These are phyloP conservation scores for Notothenia rossii DNA, from an alignment of 2,113 vertebrate species.

Conservation along the genomic window DNA sequence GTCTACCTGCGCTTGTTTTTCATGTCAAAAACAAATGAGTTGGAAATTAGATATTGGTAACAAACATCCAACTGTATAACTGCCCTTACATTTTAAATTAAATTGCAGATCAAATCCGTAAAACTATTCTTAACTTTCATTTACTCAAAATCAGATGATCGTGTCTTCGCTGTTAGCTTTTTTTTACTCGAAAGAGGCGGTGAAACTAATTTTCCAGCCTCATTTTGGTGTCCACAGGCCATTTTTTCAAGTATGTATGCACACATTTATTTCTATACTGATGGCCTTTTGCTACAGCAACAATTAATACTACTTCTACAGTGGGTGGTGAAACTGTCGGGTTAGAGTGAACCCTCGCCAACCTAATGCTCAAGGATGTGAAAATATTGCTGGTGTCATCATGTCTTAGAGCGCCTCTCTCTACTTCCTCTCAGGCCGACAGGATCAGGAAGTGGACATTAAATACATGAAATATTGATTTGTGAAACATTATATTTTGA, in stretches of 20 bases:
- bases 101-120: no score
- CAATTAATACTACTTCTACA: slow-evolving; percentile 34
- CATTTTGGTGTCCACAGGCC: slow-evolving; percentile 10
- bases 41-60: background rate
- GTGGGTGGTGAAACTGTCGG: slow-evolving; percentile 21
- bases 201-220: background rate
- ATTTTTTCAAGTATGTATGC: slow-evolving; percentile 5
- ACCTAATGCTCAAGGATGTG: slow-evolving; percentile 18
- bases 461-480: background rate
- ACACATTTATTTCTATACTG: background rate
- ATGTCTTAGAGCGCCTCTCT: background rate
- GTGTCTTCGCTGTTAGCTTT: background rate
- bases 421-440: background rate
- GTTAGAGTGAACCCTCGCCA: background rate
- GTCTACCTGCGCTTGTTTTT: no score
- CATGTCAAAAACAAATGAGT: no score
- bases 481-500: no score
- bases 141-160: no score
- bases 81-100: no score
- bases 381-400: background rate
- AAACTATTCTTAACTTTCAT: no score
- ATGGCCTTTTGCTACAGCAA: slow-evolving; percentile 26
- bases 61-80: background rate
- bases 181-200: background rate
- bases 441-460: background rate